Conservation (phyloP, 1,140 invertebrate species). For the Drosophila sechellia region DNA sequence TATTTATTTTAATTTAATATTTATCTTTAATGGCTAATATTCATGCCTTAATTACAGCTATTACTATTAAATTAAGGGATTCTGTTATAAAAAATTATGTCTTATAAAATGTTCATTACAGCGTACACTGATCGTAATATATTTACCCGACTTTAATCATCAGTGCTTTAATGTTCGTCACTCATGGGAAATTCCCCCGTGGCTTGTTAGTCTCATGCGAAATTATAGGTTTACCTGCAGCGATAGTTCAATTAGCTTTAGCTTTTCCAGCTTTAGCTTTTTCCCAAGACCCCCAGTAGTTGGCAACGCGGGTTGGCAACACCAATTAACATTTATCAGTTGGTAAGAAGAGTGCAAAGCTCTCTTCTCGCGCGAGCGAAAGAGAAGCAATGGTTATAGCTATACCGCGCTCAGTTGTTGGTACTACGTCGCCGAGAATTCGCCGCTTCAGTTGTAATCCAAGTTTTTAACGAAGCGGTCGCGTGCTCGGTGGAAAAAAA, state of each 20-base stretch:
- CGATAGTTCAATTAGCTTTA: background rate
- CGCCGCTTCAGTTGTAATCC: slow-evolving; percentile 63
- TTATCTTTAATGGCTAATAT: too few species aligned
- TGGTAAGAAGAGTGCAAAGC: slow-evolving; percentile 42
- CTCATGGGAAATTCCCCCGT: slow-evolving; percentile 16
- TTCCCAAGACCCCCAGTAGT: slow-evolving; percentile 25
- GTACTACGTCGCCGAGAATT: slow-evolving; percentile 49
- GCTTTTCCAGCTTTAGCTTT: slow-evolving; percentile 36
- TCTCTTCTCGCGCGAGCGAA: background rate
- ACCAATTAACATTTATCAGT: slow-evolving; percentile 40
- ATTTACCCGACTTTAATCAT: background rate
- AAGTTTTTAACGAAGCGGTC: slow-evolving; percentile 51
- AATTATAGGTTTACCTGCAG: slow-evolving; percentile 1
- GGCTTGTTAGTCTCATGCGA: background rate
- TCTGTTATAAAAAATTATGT: too few species aligned
- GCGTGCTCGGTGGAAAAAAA: slow-evolving; percentile 29
- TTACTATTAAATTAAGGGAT: too few species aligned
- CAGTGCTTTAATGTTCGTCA: background rate
- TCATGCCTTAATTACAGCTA: too few species aligned
- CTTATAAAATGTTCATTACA: background rate
- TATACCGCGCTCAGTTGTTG: slow-evolving; percentile 14
- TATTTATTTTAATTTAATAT: too few species aligned
- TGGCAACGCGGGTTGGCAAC: slow-evolving; percentile 40
- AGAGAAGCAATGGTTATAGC: background rate
- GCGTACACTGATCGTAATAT: background rate